Percentiles rank a stretch among this genome's conserved stretches.
Conservation (phyloP, 2,797 vertebrate species). For the Passerculus sandwichensis region DNA sequence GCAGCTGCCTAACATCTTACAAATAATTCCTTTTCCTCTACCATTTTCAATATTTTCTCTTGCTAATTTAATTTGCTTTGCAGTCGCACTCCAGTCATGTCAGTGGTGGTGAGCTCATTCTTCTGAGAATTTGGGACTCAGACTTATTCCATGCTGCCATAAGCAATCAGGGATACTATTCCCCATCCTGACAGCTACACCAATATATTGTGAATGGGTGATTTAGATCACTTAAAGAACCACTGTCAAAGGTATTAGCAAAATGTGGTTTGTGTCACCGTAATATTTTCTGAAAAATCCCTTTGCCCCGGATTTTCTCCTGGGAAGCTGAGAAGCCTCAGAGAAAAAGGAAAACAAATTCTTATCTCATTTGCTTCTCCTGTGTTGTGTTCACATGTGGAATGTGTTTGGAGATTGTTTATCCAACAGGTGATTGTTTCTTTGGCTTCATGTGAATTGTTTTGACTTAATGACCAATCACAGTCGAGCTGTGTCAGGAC, state of each 20-base stretch:
- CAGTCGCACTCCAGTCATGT: fast-evolving
- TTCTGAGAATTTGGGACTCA: neutral
- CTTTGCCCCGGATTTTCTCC: too few species aligned
- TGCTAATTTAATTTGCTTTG: neutral
- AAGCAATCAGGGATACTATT: neutral
- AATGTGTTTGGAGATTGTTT: too few species aligned
- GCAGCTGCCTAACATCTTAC: neutral
- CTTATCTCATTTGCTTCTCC: too few species aligned
- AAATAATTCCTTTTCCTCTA: neutral
- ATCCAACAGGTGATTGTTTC: too few species aligned
- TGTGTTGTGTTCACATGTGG: too few species aligned
- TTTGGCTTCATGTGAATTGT: too few species aligned
- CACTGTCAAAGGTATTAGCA: neutral
- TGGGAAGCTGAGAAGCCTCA: too few species aligned
- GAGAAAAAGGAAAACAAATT: too few species aligned
- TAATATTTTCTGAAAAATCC: too few species aligned
- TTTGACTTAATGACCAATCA: too few species aligned
- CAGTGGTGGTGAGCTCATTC: neutral
- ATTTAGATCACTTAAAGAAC: neutral
- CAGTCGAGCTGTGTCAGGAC: too few species aligned
- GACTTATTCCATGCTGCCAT: neutral
- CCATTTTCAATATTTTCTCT: neutral
- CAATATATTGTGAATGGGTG: too few species aligned
- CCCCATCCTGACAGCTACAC: neutral
- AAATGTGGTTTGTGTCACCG: neutral